These are phyloP conservation scores for Pomatostomus ruficeps DNA, from an alignment of 2,113 vertebrate species.

Conservation along the genomic window DNA sequence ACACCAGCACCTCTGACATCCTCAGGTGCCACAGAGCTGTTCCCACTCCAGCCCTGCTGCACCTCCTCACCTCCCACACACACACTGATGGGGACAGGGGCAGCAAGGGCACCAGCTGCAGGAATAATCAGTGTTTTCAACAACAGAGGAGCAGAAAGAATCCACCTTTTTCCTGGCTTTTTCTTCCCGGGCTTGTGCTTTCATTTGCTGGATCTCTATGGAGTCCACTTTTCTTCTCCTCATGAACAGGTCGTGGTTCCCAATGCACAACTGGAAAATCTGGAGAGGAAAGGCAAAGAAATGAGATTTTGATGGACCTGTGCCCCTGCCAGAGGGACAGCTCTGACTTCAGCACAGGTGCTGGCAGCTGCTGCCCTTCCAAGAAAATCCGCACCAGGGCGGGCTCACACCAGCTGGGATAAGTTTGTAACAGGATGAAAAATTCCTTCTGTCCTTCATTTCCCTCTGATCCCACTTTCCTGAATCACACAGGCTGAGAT, in stretches of 20 bases:
- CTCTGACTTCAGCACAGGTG: not conserved
- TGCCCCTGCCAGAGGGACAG: not conserved
- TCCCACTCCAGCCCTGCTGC: not conserved
- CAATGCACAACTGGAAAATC: constrained; percentile 89
- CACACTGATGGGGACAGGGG: not conserved
- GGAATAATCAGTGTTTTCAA: not conserved
- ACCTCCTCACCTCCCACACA: not conserved
- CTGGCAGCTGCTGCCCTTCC: not conserved
- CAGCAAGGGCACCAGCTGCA: not conserved
- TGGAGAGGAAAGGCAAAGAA: constrained; percentile 19
- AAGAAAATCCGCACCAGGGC: not conserved
- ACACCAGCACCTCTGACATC: not conserved
- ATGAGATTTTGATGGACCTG: not conserved
- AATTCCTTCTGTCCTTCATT: not conserved
- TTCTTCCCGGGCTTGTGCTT: constrained; percentile 89
- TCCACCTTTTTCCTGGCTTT: constrained; percentile 88
- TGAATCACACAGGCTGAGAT: not conserved
- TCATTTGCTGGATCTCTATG: constrained; percentile 91
- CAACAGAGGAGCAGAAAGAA: not conserved
- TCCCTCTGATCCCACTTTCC: not conserved
- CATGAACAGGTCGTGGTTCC: constrained; percentile 90
- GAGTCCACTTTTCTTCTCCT: constrained; percentile 90
- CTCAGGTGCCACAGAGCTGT: not conserved
- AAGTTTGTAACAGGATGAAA: not conserved
- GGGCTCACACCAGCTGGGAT: not conserved